A percentile compares a stretch with the other conserved stretches of the same genome.
phyloP scores from a whole-genome alignment of 2,113 vertebrate species.

The Scalopus aquaticus region DNA sequence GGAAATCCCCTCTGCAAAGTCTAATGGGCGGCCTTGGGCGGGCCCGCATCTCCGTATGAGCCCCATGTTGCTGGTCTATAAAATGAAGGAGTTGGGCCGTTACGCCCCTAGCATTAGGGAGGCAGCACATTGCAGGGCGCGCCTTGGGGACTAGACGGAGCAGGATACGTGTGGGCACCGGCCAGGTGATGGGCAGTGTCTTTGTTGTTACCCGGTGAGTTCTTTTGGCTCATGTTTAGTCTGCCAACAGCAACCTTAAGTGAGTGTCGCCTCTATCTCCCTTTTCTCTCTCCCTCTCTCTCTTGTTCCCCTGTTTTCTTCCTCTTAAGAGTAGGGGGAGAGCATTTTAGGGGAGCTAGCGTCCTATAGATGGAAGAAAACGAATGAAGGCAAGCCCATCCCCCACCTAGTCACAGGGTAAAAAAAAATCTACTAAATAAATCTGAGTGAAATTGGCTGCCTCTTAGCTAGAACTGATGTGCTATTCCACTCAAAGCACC shows the following conservation, averaged over 20 bases:
- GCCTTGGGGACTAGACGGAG: background rate
- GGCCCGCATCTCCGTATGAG: background rate
- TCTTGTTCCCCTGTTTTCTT: background rate
- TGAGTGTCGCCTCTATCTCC: too few species aligned
- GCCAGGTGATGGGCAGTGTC: background rate
- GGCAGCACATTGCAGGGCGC: background rate
- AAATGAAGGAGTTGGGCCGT: background rate
- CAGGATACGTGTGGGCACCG: too few species aligned
- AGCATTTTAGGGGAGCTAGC: background rate
- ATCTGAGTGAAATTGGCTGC: background rate
- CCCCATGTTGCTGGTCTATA: background rate
- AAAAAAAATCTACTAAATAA: background rate
- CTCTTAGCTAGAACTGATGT: background rate
- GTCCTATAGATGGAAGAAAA: background rate
- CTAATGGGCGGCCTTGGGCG: background rate
- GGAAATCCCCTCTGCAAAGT: constrained; percentile 15
- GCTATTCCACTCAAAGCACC: background rate
- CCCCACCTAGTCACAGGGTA: background rate
- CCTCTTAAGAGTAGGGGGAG: background rate
- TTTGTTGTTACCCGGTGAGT: background rate
- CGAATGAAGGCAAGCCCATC: background rate
- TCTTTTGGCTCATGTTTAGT: background rate
- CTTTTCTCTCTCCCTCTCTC: background rate
- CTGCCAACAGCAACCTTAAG: background rate
- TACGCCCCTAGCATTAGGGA: background rate